These are phyloP conservation scores for Pseudolaguvia tuberculata DNA, from an alignment of 2,113 vertebrate genomes.

Conservation along the genomic window DNA sequence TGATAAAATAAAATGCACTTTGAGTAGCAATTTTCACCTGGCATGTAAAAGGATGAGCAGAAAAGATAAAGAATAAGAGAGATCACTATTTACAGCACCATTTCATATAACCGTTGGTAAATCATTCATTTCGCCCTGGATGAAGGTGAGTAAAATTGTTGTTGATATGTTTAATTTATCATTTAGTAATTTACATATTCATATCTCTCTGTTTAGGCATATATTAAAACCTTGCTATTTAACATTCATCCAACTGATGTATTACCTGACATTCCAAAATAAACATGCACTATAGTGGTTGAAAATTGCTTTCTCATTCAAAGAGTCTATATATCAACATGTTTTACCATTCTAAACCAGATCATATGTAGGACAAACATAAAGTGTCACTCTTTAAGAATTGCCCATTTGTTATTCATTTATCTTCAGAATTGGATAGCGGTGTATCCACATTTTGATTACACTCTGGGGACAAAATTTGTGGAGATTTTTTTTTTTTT, in stretches of 20 bases:
- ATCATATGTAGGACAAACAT: slow-evolving; percentile 18
- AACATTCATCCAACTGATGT: slow-evolving; percentile 38
- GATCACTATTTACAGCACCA: background rate
- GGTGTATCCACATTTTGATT: no score
- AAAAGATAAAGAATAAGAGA: background rate
- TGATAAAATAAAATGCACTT: background rate
- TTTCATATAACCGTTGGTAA: slow-evolving; percentile 1
- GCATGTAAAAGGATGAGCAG: background rate
- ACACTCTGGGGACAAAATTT: no score
- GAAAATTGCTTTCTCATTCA: background rate
- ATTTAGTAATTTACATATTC: slow-evolving; percentile 41
- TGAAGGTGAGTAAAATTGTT: slow-evolving; percentile 8
- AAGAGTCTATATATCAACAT: background rate
- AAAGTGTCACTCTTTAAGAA: background rate
- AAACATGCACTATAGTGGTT: background rate
- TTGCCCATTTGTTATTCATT: background rate
- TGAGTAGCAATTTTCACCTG: background rate
- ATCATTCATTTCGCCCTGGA: background rate
- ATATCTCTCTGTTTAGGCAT: slow-evolving; percentile 10
- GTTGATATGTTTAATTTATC: slow-evolving; percentile 15
- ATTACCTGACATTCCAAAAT: slow-evolving; percentile 24
- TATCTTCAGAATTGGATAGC: background rate
- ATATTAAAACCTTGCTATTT: slow-evolving; percentile 30
- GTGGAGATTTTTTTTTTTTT: no score
- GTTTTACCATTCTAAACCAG: slow-evolving; percentile 7